phyloP scores from a whole-genome alignment of 1,140 invertebrate species.

The Subanguina moxae region DNA sequence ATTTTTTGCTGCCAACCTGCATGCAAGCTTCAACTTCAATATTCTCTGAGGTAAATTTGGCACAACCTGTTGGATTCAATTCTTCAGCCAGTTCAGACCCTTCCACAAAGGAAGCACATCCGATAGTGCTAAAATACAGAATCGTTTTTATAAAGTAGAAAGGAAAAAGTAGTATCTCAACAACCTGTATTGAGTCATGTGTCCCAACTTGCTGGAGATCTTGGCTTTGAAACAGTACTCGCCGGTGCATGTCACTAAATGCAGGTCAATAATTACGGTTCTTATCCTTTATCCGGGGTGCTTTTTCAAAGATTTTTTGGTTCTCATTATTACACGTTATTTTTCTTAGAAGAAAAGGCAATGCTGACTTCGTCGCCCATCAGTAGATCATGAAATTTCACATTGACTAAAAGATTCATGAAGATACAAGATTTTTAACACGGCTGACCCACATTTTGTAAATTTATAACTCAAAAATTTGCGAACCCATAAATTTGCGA shows the following conservation, averaged over 20 bases:
- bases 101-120: slow-evolving; percentile 50
- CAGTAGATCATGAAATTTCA: too few relatives aligned
- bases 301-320: too few relatives aligned
- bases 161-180: not conserved
- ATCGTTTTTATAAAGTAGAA: slow-evolving; percentile 2
- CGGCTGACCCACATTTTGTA: too few relatives aligned
- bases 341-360: too few relatives aligned
- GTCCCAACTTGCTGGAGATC: slow-evolving; percentile 48
- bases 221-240: slow-evolving; percentile 55
- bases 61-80: slow-evolving; percentile 55
- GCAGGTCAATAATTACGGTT: not conserved
- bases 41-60: slow-evolving; percentile 49
- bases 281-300: too few relatives aligned
- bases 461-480: too few relatives aligned
- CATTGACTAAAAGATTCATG: too few relatives aligned
- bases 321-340: too few relatives aligned
- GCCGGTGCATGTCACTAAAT: slow-evolving; percentile 42
- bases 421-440: too few relatives aligned
- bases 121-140: slow-evolving; percentile 20
- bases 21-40: slow-evolving; percentile 52
- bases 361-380: too few relatives aligned
- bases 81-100: slow-evolving; percentile 51
- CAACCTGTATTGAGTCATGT: slow-evolving; percentile 46
- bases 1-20: slow-evolving; percentile 22
- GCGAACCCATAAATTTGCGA: too few relatives aligned